Evolutionary conservation across 2,888 invertebrate species (phyloP).

Genomic region (Hoplodrina blanda): DNA sequence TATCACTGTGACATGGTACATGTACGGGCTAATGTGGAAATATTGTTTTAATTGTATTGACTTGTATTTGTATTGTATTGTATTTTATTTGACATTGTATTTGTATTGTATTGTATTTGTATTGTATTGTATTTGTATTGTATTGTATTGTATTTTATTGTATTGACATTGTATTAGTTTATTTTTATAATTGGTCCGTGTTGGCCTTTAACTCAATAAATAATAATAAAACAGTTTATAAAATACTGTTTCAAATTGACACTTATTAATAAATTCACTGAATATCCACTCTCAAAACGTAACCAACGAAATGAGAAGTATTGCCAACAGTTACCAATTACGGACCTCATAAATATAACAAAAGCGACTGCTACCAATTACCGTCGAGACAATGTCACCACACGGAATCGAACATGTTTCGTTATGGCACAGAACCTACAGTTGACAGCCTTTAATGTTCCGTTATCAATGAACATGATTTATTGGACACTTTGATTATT

Average conservation of each 20-base stretch:
- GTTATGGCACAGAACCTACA: conserved; percentile 23
- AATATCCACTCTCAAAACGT: conserved; percentile 15
- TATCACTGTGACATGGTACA: too few relatives aligned
- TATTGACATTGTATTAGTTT: too few relatives aligned
- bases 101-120: too few relatives aligned
- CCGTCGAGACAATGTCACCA: conserved; percentile 56
- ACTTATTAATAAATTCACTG: conserved; percentile 29
- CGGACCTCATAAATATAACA: conserved; percentile 56
- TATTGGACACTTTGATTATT: conserved; percentile 44
- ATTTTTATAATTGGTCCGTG: too few relatives aligned
- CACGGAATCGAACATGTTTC: conserved; percentile 54
- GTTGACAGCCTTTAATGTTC: conserved; percentile 58
- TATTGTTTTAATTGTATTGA: too few relatives aligned
- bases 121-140: too few relatives aligned
- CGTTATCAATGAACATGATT: conserved; percentile 58
- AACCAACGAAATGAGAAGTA: conserved; percentile 45
- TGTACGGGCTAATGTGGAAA: too few relatives aligned
- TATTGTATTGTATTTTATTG: too few relatives aligned
- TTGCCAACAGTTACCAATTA: conserved; percentile 52
- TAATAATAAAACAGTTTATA: conserved; percentile 6
- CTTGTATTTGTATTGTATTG: too few relatives aligned
- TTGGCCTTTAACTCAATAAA: too few relatives aligned
- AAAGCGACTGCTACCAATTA: conserved; percentile 61
- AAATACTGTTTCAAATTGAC: conserved; percentile 33
- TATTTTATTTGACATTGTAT: too few relatives aligned